phyloP scores from a whole-genome alignment of 2,797 vertebrate species.

The Cryptoprocta ferox region DNA sequence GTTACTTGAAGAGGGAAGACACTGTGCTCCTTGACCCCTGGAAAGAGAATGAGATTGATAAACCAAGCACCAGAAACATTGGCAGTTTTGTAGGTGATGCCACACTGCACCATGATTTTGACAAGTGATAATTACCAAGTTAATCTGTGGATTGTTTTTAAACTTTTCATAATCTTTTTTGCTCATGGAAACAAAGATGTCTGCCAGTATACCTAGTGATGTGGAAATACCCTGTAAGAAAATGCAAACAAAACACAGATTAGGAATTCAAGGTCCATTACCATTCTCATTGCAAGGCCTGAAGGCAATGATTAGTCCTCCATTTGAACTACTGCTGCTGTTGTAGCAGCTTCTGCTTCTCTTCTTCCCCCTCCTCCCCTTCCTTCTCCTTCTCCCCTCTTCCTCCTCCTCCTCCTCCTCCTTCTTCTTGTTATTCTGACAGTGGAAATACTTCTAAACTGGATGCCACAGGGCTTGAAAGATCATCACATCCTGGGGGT shows the following conservation, averaged over 20 bases:
- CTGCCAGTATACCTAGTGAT: constrained; percentile 94
- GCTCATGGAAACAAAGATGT: constrained; percentile 95
- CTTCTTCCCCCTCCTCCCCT: no score
- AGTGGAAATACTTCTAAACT: not conserved
- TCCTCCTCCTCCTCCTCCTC: no score
- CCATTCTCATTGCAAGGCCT: not conserved
- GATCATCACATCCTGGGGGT: not conserved
- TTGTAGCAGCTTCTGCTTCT: no score
- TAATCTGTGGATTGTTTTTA: constrained; percentile 85
- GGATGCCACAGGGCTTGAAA: not conserved
- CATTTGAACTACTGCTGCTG: not conserved
- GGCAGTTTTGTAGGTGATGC: not conserved
- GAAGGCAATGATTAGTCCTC: not conserved
- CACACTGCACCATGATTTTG: not conserved
- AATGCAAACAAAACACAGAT: not conserved
- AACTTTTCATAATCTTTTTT: constrained; percentile 92
- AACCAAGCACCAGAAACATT: not conserved
- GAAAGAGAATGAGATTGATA: not conserved
- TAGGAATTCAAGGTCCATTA: not conserved
- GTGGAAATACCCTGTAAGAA: constrained; percentile 93
- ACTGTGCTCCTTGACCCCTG: not conserved
- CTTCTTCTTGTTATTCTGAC: not conserved
- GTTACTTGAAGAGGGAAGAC: no score
- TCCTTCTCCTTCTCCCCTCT: no score
- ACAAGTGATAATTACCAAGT: constrained; percentile 87